Percentiles rank a stretch among this genome's conserved stretches.
phyloP scores from a whole-genome alignment of 2,113 vertebrate genomes.

The Brienomyrus brachyistius region DNA sequence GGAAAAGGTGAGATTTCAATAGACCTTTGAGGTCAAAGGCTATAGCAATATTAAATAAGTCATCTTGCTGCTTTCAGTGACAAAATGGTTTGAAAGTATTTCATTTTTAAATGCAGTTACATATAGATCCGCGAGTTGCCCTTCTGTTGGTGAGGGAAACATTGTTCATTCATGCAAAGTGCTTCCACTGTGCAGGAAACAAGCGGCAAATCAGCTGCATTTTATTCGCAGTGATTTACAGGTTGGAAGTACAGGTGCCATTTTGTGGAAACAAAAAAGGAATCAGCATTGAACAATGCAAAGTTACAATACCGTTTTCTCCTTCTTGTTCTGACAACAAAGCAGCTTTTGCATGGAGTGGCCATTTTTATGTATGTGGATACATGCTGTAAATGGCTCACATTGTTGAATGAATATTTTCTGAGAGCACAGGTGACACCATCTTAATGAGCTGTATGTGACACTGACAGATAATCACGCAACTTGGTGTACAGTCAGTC shows the following conservation, averaged over 20 bases:
- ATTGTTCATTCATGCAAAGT: constrained; percentile 76
- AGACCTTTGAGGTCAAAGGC: background rate
- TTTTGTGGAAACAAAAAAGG: constrained; percentile 72
- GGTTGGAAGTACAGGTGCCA: constrained; percentile 77
- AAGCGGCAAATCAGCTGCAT: constrained; percentile 82
- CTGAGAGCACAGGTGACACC: constrained; percentile 72
- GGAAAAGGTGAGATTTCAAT: background rate
- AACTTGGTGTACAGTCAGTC: constrained; percentile 83
- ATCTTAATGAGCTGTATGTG: constrained; percentile 67
- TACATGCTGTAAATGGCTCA: constrained; percentile 79
- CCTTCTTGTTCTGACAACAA: constrained; percentile 49
- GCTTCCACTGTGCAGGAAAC: constrained; percentile 75
- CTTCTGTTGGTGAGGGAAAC: background rate
- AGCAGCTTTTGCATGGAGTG: constrained; percentile 69
- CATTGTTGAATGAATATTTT: constrained; percentile 63
- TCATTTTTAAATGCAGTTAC: background rate
- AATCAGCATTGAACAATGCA: constrained; percentile 74
- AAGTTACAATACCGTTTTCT: constrained; percentile 82
- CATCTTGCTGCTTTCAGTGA: background rate
- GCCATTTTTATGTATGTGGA: constrained; percentile 89
- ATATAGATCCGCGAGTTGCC: background rate
- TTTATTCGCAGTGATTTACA: constrained; percentile 83
- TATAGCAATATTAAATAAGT: background rate
- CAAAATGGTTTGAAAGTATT: background rate
- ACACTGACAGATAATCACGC: constrained; percentile 85